Evolutionary conservation across 2,797 vertebrate genomes (phyloP), one percentile per base, ranked within the genome.

Genomic region (Hippoglossus hippoglossus): DNA sequence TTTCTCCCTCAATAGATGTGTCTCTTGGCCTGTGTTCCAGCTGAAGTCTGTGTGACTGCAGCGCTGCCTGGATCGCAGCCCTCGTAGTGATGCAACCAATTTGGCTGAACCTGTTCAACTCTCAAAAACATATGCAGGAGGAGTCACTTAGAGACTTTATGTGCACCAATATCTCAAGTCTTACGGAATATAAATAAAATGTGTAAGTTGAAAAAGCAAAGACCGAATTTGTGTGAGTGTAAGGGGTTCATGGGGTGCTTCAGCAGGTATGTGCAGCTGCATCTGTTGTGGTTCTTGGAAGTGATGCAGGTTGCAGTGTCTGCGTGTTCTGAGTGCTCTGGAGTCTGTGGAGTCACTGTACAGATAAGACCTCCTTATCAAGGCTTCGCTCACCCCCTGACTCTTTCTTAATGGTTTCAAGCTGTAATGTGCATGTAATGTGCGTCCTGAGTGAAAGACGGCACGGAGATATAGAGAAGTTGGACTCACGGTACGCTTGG

Each of bases 361-460:
- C 74, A 79, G 90, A 91, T 91, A 91, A 91, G 80, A 68, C 75
- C 24, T 62, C 71, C 81, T 88, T 89, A 91, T 92, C 86, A 74
- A 46, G 19, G 54, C 72, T 61, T 44, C 36, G 22, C 69, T 71
- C 63, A 56, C 73, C 71, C 83, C 82, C 69, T 25, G 54, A 54
- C 67, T 87, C 78, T 76, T 77, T 65, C 80, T 76, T 91, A 93
- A 91, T 90, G 91, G 77, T 67, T 78, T 75, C 41, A 62, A 78
- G 67, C 79, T 69, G 58, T 81, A 86, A 87, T 84, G 83, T 77
- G 69, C 61, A 81, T 85, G 60, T 83, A 86, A 88, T 85, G 85
- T 76, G 74, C 63, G 80, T 85, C 83, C 71, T 9, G 47, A 79
- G 82, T 80, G 63, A 75, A 75, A 86, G 62, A 73, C 21, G 0